phyloP scores from a whole-genome alignment of 2,113 vertebrate genomes.

The Phalacrocorax brasilianus region DNA sequence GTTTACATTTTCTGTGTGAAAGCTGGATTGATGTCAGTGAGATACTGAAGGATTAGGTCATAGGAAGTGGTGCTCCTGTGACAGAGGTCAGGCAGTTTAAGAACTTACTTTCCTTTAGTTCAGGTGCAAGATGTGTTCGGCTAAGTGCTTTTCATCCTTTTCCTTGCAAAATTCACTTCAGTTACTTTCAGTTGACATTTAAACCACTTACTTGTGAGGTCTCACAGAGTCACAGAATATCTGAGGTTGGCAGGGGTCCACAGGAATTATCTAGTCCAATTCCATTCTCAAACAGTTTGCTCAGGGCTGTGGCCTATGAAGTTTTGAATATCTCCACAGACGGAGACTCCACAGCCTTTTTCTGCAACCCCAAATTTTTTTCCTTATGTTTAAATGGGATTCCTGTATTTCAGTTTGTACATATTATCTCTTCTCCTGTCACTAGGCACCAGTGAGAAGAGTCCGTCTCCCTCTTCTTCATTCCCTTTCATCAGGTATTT shows the following conservation, averaged over 20 bases:
- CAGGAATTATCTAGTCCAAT: neutral
- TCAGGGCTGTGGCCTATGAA: neutral
- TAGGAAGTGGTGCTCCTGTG: neutral
- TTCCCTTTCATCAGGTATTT: neutral
- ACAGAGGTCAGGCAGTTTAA: neutral
- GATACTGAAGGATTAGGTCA: neutral
- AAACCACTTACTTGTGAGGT: neutral
- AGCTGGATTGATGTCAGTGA: neutral
- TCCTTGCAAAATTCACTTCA: neutral
- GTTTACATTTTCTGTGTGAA: neutral
- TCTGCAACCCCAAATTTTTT: neutral
- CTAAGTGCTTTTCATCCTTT: neutral
- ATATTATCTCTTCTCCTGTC: neutral
- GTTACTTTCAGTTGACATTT: neutral
- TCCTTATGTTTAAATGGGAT: neutral
- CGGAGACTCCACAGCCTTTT: neutral
- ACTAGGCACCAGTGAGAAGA: neutral
- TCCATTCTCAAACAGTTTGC: neutral
- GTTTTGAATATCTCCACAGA: neutral
- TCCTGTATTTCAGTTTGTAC: neutral
- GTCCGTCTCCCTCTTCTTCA: neutral
- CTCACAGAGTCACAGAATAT: neutral
- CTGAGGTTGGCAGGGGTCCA: neutral
- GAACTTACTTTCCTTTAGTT: neutral
- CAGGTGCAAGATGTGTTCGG: neutral